Evolutionary conservation across 2,888 invertebrate genomes (phyloP).

Genomic region (Drepana falcataria): DNA sequence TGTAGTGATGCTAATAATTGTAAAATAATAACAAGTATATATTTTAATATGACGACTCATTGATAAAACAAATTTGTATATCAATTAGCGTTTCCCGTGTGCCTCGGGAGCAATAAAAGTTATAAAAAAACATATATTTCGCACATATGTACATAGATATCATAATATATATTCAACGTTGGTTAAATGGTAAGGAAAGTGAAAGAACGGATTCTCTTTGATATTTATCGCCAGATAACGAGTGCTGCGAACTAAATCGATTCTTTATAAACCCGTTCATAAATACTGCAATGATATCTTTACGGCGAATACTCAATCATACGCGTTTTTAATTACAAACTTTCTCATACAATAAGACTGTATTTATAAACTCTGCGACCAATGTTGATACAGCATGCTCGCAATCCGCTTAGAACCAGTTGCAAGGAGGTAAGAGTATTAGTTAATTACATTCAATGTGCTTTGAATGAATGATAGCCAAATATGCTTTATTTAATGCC

Average conservation of each 20-base stretch:
- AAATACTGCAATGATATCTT: conserved; percentile 9
- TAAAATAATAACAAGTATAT: too few relatives aligned
- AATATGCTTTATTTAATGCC: background rate
- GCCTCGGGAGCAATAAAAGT: too few relatives aligned
- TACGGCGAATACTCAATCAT: conserved; percentile 28
- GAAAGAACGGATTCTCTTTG: background rate
- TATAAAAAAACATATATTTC: too few relatives aligned
- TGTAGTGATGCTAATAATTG: too few relatives aligned
- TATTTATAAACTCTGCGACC: conserved; percentile 45
- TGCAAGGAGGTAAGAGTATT: conserved; percentile 5
- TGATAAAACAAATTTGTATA: too few relatives aligned
- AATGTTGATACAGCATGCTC: conserved; percentile 26
- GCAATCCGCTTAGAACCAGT: conserved; percentile 33
- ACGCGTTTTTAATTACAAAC: conserved; percentile 35
- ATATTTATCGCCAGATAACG: background rate
- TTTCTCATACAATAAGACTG: conserved; percentile 37
- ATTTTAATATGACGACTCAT: too few relatives aligned
- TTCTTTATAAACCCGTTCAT: conserved; percentile 1
- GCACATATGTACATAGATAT: too few relatives aligned
- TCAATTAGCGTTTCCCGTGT: too few relatives aligned
- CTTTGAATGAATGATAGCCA: background rate
- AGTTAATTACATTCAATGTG: background rate
- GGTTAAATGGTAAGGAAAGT: background rate
- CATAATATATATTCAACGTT: too few relatives aligned
- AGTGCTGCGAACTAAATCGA: background rate